These are phyloP conservation scores for Hyalella azteca DNA, from an alignment of 2,888 invertebrate species.

Conservation along the genomic window DNA sequence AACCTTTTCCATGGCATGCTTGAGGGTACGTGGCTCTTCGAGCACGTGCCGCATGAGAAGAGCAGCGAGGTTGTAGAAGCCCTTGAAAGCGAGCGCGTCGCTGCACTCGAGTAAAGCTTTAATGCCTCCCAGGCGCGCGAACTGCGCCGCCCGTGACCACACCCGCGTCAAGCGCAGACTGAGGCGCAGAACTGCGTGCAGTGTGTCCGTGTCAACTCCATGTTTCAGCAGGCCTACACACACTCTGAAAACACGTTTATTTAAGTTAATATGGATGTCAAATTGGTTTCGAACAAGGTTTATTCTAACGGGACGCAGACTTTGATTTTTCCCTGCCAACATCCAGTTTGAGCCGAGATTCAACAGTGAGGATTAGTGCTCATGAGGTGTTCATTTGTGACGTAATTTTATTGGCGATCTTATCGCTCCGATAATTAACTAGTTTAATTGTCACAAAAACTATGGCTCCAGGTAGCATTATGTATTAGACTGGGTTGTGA, in stretches of 20 bases:
- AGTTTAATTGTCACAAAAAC: too few relatives aligned
- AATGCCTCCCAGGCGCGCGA: slow-evolving; percentile 77
- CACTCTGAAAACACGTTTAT: slow-evolving; percentile 61
- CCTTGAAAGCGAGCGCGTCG: slow-evolving; percentile 75
- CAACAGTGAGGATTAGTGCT: too few relatives aligned
- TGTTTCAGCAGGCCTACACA: slow-evolving; percentile 74
- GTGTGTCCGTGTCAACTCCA: slow-evolving; percentile 75
- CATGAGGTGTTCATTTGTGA: too few relatives aligned
- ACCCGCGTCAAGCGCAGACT: slow-evolving; percentile 77
- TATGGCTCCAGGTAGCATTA: too few relatives aligned
- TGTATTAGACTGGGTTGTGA: too few relatives aligned
- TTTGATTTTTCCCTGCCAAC: too few relatives aligned
- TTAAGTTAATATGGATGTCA: too few relatives aligned
- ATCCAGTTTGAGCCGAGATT: too few relatives aligned
- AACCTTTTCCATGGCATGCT: slow-evolving; percentile 80
- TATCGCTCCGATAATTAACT: too few relatives aligned
- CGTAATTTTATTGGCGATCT: too few relatives aligned
- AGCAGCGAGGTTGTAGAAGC: slow-evolving; percentile 77
- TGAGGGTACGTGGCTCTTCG: slow-evolving; percentile 76
- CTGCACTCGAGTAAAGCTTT: slow-evolving; percentile 74
- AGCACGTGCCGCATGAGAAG: slow-evolving; percentile 79
- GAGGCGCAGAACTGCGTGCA: slow-evolving; percentile 79
- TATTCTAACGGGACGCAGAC: slow-evolving; percentile 61
- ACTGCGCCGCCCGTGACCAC: slow-evolving; percentile 74
- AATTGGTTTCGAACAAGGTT: slow-evolving; percentile 60